phyloP scores from a whole-genome alignment of 2,797 vertebrate species.

The Syndactyla subalaris region DNA sequence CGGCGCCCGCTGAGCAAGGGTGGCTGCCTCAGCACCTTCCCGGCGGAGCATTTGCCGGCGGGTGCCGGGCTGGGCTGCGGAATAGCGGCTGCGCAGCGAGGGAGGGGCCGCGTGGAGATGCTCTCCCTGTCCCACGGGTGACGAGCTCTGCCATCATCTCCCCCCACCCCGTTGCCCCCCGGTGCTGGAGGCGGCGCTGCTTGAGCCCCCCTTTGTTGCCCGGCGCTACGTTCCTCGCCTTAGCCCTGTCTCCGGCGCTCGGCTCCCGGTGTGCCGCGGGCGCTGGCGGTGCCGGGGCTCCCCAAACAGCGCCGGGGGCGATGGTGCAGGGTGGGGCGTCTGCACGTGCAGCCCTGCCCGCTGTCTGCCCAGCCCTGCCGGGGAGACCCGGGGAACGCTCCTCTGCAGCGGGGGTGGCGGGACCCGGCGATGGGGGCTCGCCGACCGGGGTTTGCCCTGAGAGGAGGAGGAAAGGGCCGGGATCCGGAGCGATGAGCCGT shows the following conservation, averaged over 20 bases:
- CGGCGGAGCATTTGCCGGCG: not conserved
- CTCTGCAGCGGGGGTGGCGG: rapidly evolving
- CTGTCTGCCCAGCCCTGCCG: conserved; percentile 12
- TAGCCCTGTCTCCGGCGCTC: rapidly evolving
- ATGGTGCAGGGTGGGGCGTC: not conserved
- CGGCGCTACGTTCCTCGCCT: rapidly evolving
- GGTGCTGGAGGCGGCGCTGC: rapidly evolving
- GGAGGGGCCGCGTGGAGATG: conserved; percentile 17
- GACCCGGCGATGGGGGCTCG: rapidly evolving
- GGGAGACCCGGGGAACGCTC: not conserved
- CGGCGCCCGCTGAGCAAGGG: conserved; percentile 22
- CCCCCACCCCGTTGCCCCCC: not conserved
- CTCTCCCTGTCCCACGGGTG: not conserved
- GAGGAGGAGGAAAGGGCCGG: not conserved
- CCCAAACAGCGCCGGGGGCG: not conserved
- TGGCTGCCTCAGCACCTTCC: conserved; percentile 62
- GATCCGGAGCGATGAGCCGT: not conserved
- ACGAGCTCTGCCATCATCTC: not conserved
- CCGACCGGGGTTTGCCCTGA: rapidly evolving
- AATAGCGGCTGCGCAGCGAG: not conserved
- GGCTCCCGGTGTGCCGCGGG: not conserved
- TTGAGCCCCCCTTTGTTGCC: rapidly evolving
- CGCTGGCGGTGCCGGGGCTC: not conserved
- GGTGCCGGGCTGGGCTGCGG: conserved; percentile 3
- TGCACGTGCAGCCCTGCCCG: conserved; percentile 1